Conservation (phyloP, 2,888 invertebrate species). For the Hypolimnas misippus region DNA sequence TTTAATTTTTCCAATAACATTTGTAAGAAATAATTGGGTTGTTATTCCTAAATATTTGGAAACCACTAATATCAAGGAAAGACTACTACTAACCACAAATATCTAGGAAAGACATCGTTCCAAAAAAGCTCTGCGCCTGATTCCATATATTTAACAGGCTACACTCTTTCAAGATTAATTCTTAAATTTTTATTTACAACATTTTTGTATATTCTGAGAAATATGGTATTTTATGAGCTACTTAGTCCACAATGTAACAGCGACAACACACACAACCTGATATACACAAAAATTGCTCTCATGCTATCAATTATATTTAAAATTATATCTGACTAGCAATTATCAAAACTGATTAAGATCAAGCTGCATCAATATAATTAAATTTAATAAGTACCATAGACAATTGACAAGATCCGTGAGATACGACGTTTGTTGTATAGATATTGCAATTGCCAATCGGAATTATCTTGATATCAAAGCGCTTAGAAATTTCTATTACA, state of each 20-base stretch:
- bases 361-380: constrained; percentile 36
- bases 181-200: no score
- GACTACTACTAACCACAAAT: no score
- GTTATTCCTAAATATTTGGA: no score
- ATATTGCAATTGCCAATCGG: constrained; percentile 35
- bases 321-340: constrained; percentile 21
- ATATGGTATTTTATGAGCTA: background rate
- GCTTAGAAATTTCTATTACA: constrained; percentile 58
- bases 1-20: no score
- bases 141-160: no score
- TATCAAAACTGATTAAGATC: constrained; percentile 32
- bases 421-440: constrained; percentile 28
- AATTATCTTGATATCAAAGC: constrained; percentile 38
- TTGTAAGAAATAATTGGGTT: no score
- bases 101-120: no score
- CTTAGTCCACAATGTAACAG: background rate
- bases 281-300: background rate
- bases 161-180: no score
- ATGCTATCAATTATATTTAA: background rate
- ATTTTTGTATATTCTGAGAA: no score
- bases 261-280: background rate
- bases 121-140: no score
- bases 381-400: constrained; percentile 35
- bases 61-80: no score
- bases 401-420: constrained; percentile 34